Base-by-base conservation (phyloP, 2,888 invertebrate species). In the Cremastobaeus sp. region DNA sequence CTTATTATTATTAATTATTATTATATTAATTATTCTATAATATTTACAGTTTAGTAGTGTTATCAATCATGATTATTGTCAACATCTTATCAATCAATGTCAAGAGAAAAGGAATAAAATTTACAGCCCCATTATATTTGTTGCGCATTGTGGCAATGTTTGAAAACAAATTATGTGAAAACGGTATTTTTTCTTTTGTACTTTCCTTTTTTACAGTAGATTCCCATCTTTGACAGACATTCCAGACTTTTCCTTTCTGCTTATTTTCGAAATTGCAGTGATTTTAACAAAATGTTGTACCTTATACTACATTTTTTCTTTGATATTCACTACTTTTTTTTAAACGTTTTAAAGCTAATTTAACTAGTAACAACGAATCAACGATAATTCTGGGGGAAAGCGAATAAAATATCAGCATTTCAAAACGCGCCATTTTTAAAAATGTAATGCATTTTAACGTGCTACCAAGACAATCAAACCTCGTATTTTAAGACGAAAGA, bases 121-220 rank as follows among this genome's bases (percentile, higher is more conserved):
- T 84, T 81, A 81, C 82, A 80, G 78, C 79, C 77, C 81, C 77
- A 79, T 81, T 83, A 75, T 81, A 80, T 70, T 79, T 76, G 75
- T 77, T 77, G 78, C 76, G 43, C 64, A 37, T 47, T 65, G 30
- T 39, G 62, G 11, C 32, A 39, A 2, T 39, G 48, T 41, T 50
- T 45, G 2, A 6, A 39, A 60, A 45, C 17, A 37, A 11, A 30
- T 60, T 50, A 32, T 14, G 28, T 34, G 21, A 50, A 14, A 25
- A 43, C 32, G 14, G 3, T 18, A 18, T 48, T 30, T 3, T 48
- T 34, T 20, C 20, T 50, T 48, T 28, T 18, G 18, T 47, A 11
- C 11, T 30, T 32, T 17, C 1, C 9, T 25, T 37, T 25, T 37
- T 25, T 3, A 12, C 21, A 14, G 9, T 25, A 37, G 28, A 15